A percentile compares a stretch with the other conserved stretches of the same genome.
Conservation (phyloP, 2,888 invertebrate genomes). For the Nysson spinosus region DNA sequence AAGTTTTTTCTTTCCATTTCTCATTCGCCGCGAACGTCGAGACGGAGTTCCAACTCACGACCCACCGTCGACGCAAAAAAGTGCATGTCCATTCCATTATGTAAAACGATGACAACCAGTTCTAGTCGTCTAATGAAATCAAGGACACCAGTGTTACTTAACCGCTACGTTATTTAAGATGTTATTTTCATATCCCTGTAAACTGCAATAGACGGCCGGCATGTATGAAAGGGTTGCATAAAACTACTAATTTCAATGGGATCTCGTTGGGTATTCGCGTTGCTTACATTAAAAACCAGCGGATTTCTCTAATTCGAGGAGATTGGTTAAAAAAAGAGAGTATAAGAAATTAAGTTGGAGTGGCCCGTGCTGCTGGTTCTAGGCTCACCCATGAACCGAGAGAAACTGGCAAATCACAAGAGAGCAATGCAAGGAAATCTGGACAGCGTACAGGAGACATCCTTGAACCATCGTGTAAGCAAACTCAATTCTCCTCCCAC, state of each 20-base stretch:
- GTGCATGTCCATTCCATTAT: no score
- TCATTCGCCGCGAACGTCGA: neutral
- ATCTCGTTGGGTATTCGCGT: no score
- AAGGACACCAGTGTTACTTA: slow-evolving; percentile 27
- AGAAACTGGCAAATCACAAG: slow-evolving; percentile 87
- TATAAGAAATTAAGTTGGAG: neutral
- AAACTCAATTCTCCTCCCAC: slow-evolving; percentile 75
- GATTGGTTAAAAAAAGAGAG: neutral
- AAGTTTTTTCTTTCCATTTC: neutral
- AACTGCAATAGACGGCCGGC: neutral
- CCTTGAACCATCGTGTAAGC: slow-evolving; percentile 86
- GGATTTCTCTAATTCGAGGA: neutral
- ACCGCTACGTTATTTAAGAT: neutral
- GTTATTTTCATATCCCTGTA: slow-evolving; percentile 49
- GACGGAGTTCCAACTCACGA: no score
- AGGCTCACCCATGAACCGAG: slow-evolving; percentile 91
- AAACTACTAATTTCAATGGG: no score
- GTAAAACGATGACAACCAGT: neutral
- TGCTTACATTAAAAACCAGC: no score
- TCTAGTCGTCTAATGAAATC: slow-evolving; percentile 1
- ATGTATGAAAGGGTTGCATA: slow-evolving; percentile 2
- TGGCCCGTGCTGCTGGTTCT: slow-evolving; percentile 68
- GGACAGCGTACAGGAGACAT: slow-evolving; percentile 86
- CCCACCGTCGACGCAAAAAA: no score
- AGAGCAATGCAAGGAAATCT: slow-evolving; percentile 82